Base-by-base conservation (phyloP, 2,888 invertebrate species). In the Neria commutata region DNA sequence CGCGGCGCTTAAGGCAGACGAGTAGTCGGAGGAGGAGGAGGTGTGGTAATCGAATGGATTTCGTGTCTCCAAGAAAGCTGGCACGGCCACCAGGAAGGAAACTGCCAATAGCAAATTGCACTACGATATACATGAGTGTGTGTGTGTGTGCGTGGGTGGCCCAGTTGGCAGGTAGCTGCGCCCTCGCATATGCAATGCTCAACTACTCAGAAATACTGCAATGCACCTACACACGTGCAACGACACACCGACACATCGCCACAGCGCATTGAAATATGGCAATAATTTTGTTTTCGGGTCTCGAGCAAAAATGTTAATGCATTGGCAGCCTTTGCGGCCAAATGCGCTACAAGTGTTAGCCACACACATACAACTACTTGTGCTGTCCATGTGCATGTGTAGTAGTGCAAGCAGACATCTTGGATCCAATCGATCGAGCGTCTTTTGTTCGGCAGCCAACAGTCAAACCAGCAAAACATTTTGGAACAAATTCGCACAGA, bases 21-120 rank as follows among this genome's bases (percentile, higher is more conserved):
- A n/a, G n/a, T n/a, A n/a, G n/a, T n/a, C n/a, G n/a, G n/a, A n/a
- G n/a, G n/a, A n/a, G n/a, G n/a, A n/a, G n/a, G n/a, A n/a, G n/a
- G n/a, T n/a, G n/a, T n/a, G n/a, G n/a, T n/a, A n/a, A n/a, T n/a
- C n/a, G 14, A 37, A n/a, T 14, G 4, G 37, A 37, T 37, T 14
- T 4, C 6, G 37, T 19, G 42, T 42, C 42, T 42, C 50, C 42
- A 54, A 54, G 51, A 47, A 23, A 19, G 23, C 48, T 51, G 54
- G n/a, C n/a, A n/a, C n/a, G n/a, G n/a, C n/a, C n/a, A n/a, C n/a
- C n/a, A n/a, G n/a, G n/a, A 16, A 8, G 56, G 58, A 56, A 64
- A 48, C 60, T 48, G 58, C 65, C 67, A 68, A 67, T 61, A 64
- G 71, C 65, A 68, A 73, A 72, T 72, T 73, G 73, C 73, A 72